Evolutionary conservation across 2,888 invertebrate genomes (phyloP), one percentile per base, ranked within the genome.

Genomic region (Pegoplata infirma): DNA sequence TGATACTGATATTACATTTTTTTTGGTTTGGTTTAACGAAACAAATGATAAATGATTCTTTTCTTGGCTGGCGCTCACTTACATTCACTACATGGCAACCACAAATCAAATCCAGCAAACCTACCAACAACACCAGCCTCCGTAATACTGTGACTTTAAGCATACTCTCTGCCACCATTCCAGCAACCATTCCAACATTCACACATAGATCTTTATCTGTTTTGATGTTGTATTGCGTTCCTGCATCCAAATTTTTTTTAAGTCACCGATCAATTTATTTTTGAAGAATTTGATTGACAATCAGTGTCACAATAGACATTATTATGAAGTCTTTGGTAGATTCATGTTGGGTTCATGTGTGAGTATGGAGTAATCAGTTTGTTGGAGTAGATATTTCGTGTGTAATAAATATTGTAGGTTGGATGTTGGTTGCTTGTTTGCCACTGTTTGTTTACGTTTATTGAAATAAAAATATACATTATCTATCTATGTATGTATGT

Each of bases 211-310:
- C 47, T 28, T 75, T 67, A 75, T 79, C 79, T 28, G 19, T 28
- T 32, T 21, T 53, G 71, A 63, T 71, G 63, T 75, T 73, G 73
- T 49, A 59, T 61, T 74, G 78, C 66, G 71, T 78, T 69, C 58
- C 73, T 73, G 68, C 68, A 73, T 73, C 73, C 67, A 68, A 63
- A 73, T 72, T 72, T n/a, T n/a, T n/a, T n/a, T 67, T 25, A 63
- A 64, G 36, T 56, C 73, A 47, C 44, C 44, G 75, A 79, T 75
- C 75, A 79, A 79, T 75, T 68, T 61, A 66, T 36, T 55, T 44
- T n/a, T 67, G 56, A 63, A 25, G 56, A 67, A 75, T 79, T 79
- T 79, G 79, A 79, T 79, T 79, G 79, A 79, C 79, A 79, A 79
- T 75, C 79, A 67, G 67, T 75, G 75, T 79, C 79, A 71, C 79